Conservation (phyloP, 2,888 invertebrate species). For the Acronicta alni region DNA sequence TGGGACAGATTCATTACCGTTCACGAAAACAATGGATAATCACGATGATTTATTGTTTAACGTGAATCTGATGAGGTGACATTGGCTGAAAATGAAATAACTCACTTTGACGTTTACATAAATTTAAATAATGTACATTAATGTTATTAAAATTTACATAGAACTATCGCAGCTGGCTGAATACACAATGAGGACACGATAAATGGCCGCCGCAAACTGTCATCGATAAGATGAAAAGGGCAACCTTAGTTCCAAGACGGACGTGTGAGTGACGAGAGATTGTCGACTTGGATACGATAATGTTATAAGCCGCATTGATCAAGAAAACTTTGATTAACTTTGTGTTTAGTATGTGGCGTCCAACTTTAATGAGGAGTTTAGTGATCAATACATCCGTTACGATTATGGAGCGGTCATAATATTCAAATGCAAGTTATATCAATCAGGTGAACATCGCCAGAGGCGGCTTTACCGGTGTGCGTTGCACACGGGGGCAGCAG, state of each 20-base stretch:
- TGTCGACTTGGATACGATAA: slow-evolving; percentile 31
- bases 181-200: slow-evolving; percentile 52
- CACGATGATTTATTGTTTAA: slow-evolving; percentile 47
- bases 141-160: slow-evolving; percentile 53
- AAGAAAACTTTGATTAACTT: slow-evolving; percentile 8
- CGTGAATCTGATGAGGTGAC: slow-evolving; percentile 39
- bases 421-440: too few species aligned
- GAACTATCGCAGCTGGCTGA: slow-evolving; percentile 55
- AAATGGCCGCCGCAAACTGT: slow-evolving; percentile 50
- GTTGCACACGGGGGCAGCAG: too few species aligned
- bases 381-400: too few species aligned
- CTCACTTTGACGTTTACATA: slow-evolving; percentile 47
- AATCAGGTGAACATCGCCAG: too few species aligned
- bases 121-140: slow-evolving; percentile 50
- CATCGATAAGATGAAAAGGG: slow-evolving; percentile 57
- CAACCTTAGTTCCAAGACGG: slow-evolving; percentile 34
- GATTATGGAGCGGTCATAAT: too few species aligned
- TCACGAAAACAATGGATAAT: slow-evolving; percentile 42
- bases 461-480: too few species aligned
- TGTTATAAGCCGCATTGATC: slow-evolving; percentile 10
- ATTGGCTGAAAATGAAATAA: slow-evolving; percentile 44
- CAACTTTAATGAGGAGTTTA: slow-evolving; percentile 23
- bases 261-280: slow-evolving; percentile 43
- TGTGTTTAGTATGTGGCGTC: slow-evolving; percentile 9
- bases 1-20: slow-evolving; percentile 43